These are phyloP conservation scores for Drusus annulatus DNA, from an alignment of 1,140 invertebrate genomes.

Conservation along the genomic window DNA sequence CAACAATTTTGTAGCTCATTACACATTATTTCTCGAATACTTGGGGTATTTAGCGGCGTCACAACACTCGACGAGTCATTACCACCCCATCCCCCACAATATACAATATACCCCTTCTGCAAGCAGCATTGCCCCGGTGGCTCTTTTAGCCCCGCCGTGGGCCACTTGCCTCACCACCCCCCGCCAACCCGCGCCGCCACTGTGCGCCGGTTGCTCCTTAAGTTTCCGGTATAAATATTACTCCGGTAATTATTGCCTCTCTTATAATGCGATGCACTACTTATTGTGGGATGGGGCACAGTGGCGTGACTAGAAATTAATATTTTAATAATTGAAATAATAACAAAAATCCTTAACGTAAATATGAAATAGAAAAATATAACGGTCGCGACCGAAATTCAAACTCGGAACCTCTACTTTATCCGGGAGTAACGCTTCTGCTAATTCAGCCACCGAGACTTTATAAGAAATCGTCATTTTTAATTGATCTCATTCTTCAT, in stretches of 20 bases:
- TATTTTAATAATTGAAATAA: no score
- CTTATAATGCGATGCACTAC: slow-evolving; percentile 58
- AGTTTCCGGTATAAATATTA: slow-evolving; percentile 60
- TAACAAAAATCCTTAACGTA: no score
- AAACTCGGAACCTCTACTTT: no score
- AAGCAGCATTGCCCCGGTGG: not conserved
- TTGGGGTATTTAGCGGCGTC: slow-evolving; percentile 25
- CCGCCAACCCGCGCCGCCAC: slow-evolving; percentile 2
- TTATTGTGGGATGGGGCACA: slow-evolving; percentile 26
- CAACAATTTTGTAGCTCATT: not conserved
- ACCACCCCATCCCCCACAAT: not conserved
- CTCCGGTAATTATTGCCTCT: slow-evolving; percentile 60
- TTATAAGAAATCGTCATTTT: no score
- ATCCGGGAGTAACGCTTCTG: no score
- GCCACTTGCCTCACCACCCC: not conserved
- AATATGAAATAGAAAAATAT: no score
- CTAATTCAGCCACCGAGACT: no score
- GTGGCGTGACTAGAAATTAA: not conserved
- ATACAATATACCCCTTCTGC: slow-evolving; percentile 3
- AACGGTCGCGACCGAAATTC: no score
- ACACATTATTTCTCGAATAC: slow-evolving; percentile 19
- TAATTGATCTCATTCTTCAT: no score
- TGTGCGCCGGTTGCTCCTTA: slow-evolving; percentile 50
- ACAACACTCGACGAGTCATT: slow-evolving; percentile 31
- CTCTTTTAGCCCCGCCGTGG: not conserved